Conservation (phyloP, 2,888 invertebrate genomes). For the Orchestes rusci region DNA sequence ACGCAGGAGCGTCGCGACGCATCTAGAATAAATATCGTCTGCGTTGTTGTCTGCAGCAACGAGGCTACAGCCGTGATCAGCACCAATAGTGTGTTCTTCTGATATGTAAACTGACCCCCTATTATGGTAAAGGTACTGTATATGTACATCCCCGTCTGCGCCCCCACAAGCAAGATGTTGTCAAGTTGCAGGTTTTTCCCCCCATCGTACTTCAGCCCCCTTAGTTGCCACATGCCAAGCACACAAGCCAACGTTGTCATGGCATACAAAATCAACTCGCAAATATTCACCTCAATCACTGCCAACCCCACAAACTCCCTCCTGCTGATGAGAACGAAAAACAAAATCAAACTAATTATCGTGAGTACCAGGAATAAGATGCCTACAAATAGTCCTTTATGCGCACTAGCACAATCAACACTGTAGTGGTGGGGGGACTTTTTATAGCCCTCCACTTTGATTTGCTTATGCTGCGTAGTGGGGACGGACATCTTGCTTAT, state of each 20-base stretch:
- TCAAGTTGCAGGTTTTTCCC: slow-evolving; percentile 51
- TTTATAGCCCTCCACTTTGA: slow-evolving; percentile 52
- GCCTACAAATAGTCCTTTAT: slow-evolving; percentile 85
- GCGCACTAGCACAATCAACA: slow-evolving; percentile 89
- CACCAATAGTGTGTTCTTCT: slow-evolving; percentile 43
- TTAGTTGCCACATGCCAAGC: slow-evolving; percentile 61
- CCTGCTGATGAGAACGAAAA: slow-evolving; percentile 62
- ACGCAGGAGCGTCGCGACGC: slow-evolving; percentile 68
- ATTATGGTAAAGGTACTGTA: slow-evolving; percentile 84
- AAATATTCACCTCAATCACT: slow-evolving; percentile 49
- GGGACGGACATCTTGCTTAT: slow-evolving; percentile 57
- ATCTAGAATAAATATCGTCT: slow-evolving; percentile 71
- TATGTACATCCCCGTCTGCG: slow-evolving; percentile 82
- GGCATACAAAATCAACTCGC: slow-evolving; percentile 66
- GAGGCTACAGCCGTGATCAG: slow-evolving; percentile 68
- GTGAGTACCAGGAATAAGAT: slow-evolving; percentile 62
- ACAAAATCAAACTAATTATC: slow-evolving; percentile 81
- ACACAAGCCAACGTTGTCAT: slow-evolving; percentile 46
- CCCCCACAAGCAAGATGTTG: slow-evolving; percentile 74
- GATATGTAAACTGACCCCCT: slow-evolving; percentile 59
- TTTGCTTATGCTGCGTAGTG: slow-evolving; percentile 26
- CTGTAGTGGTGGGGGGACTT: slow-evolving; percentile 86
- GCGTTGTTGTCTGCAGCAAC: slow-evolving; percentile 70
- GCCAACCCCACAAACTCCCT: slow-evolving; percentile 50
- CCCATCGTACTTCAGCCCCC: slow-evolving; percentile 59